These are phyloP conservation scores for Peromyscus polionotus DNA, from an alignment of 2,113 vertebrate genomes.

Conservation along the genomic window DNA sequence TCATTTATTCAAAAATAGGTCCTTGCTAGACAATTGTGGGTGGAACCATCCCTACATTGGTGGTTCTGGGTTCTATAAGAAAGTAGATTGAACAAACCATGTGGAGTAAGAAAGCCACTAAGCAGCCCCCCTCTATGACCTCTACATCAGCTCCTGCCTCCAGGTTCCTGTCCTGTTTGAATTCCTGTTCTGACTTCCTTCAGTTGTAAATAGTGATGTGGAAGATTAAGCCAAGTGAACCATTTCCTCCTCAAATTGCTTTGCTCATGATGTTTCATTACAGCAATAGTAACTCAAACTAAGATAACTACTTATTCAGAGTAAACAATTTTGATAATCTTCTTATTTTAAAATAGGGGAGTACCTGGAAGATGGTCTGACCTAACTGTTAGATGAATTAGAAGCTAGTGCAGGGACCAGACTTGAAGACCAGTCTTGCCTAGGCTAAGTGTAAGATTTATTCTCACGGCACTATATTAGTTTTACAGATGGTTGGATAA, in stretches of 20 bases:
- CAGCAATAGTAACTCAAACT: neutral
- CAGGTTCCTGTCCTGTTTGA: neutral
- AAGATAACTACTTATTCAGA: neutral
- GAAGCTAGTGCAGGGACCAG: too few species aligned
- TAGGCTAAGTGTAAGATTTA: neutral
- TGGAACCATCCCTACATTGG: neutral
- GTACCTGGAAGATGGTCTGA: neutral
- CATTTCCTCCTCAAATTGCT: neutral
- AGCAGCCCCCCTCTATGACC: neutral
- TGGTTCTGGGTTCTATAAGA: neutral
- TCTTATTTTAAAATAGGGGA: neutral
- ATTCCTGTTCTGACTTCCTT: neutral
- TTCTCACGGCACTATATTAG: neutral
- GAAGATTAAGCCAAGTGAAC: neutral
- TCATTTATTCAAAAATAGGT: too few species aligned
- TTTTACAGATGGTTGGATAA: neutral
- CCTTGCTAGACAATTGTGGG: too few species aligned
- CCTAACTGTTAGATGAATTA: neutral
- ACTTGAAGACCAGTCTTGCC: neutral
- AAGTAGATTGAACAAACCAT: neutral
- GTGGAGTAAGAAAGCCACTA: neutral
- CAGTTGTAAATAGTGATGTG: neutral
- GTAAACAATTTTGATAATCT: neutral
- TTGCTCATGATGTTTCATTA: neutral
- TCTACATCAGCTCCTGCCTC: neutral